Conservation (phyloP, 2,113 vertebrate genomes). For the Phylloscopus trochiloides region DNA sequence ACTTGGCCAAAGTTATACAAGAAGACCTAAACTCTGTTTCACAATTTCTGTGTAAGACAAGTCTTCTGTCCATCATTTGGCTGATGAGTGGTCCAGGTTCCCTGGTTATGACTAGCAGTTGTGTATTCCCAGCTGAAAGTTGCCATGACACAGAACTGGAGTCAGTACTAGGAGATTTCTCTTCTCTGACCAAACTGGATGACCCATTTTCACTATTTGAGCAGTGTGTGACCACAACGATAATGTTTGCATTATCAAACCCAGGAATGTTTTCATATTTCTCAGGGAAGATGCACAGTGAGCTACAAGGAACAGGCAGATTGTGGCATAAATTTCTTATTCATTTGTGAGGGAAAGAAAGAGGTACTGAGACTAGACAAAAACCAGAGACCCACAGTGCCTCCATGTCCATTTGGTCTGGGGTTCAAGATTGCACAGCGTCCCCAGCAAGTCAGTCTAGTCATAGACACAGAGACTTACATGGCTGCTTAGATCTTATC, state of each 20-base stretch:
- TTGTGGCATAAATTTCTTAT: background rate
- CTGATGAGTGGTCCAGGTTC: background rate
- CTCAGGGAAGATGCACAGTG: background rate
- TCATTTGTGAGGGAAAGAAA: background rate
- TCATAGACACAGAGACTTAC: background rate
- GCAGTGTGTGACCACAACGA: rapidly evolving
- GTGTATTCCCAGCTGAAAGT: background rate
- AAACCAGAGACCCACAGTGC: background rate
- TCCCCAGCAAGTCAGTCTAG: background rate
- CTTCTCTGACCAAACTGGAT: background rate
- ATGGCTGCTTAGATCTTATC: background rate
- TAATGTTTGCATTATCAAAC: background rate
- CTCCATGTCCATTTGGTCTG: background rate
- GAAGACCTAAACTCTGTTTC: background rate
- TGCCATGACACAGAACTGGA: background rate
- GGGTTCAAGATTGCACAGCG: background rate
- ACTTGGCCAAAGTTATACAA: background rate
- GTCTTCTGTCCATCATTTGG: background rate
- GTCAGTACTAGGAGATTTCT: background rate
- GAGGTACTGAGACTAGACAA: background rate
- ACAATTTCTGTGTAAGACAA: background rate
- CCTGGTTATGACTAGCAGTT: background rate
- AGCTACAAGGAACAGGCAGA: background rate
- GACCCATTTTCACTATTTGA: background rate
- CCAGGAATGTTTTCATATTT: background rate